A percentile compares a stretch with the other conserved stretches of the same genome.
These are phyloP conservation scores for Enteromius trimaculatus DNA, from an alignment of 2,797 vertebrate species.

Conservation along the genomic window DNA sequence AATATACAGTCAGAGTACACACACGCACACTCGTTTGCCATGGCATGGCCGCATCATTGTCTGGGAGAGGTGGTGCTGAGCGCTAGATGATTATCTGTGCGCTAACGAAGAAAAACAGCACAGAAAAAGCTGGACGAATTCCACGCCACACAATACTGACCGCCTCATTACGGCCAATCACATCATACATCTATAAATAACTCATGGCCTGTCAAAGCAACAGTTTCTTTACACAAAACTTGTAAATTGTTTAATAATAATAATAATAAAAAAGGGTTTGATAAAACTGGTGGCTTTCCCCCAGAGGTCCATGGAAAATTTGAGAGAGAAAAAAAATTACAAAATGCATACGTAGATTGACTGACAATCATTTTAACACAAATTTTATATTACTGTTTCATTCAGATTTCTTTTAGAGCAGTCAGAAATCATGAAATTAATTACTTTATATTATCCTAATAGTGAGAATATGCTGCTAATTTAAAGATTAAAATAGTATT, in stretches of 20 bases:
- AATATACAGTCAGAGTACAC: conserved; percentile 75
- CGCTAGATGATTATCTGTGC: conserved; percentile 53
- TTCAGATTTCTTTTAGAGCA: no score
- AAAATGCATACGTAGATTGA: not conserved
- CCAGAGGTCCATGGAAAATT: not conserved
- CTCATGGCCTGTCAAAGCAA: conserved; percentile 2
- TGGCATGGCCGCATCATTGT: conserved; percentile 65
- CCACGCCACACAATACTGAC: conserved; percentile 16
- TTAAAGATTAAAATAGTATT: not conserved
- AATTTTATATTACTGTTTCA: not conserved
- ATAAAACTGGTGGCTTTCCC: not conserved
- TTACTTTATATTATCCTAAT: not conserved
- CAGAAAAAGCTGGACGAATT: conserved; percentile 43
- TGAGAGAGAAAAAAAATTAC: not conserved
- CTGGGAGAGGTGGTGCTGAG: conserved; percentile 57
- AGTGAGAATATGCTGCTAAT: not conserved
- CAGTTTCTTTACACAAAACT: not conserved
- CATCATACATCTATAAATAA: conserved; percentile 31
- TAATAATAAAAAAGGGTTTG: not conserved
- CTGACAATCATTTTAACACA: not conserved
- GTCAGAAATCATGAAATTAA: not conserved
- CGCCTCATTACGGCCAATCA: conserved; percentile 20
- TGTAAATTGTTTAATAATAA: conserved; percentile 14
- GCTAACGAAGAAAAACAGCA: conserved; percentile 28
- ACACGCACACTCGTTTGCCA: conserved; percentile 70